Evolutionary conservation across 2,888 invertebrate species (phyloP), one percentile per base, ranked within the genome.

Genomic region (Leptopilina drosophilae): DNA sequence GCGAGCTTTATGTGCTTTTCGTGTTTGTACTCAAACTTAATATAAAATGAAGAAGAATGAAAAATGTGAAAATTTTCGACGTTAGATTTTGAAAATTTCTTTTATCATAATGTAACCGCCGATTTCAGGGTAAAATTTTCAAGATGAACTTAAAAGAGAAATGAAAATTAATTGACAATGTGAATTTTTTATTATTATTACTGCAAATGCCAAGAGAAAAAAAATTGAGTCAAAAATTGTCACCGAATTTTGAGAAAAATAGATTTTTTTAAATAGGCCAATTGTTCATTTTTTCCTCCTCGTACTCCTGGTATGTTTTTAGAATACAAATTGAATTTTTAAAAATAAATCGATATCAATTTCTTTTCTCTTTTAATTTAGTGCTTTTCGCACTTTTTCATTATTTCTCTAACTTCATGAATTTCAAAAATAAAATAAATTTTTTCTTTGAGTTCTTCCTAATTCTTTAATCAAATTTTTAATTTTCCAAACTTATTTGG

Each of bases 201-300:
- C 20, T 20, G 20, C 20, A 20, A 20, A 20, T 20, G 26, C 14
- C 26, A 20, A 1, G 33, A n/a, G 46, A 66, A 9, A 49, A 49
- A 49, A 49, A 49, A 49, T 49, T 49, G 56, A 73, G 56, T 56
- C 49, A 73, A 56, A 73, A 56, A 73, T 73, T 73, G 56, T 73
- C 69, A 56, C 56, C 33, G 73, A 73, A 73, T 73, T 56, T 56
- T 56, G 56, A 56, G 33, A 56, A 73, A 69, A 73, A 53, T 53
- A 14, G 53, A 49, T 49, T 49, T 56, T 73, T 73, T 73, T 73
- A 56, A 73, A 73, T 73, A 26, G 53, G n/a, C 11, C 8, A n/a
- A 73, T 33, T n/a, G n/a, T 6, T 12, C 1, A 8, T 56, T 66
- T 77, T 15, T 64, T 11, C 56, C 33, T 40, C 9, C 42, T 49